These are phyloP conservation scores for Catharus fuscescens DNA, from an alignment of 2,113 vertebrate species.

Conservation along the genomic window DNA sequence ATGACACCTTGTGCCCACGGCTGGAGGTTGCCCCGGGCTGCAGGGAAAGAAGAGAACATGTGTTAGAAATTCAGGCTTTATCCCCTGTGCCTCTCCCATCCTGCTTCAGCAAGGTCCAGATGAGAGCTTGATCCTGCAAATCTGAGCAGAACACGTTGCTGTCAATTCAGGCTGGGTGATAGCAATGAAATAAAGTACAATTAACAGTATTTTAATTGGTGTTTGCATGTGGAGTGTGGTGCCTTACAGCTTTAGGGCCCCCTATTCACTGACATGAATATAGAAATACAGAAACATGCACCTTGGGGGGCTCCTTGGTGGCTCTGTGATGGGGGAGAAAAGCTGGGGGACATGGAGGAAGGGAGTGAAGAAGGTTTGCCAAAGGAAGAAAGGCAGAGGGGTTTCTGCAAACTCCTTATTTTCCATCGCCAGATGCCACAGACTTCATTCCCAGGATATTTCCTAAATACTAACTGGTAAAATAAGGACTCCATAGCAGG, in stretches of 20 bases:
- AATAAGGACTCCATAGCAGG: fast-evolving
- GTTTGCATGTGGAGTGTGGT: fast-evolving
- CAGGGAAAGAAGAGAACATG: not conserved
- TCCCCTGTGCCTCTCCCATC: not conserved
- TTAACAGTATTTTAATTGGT: fast-evolving
- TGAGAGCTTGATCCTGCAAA: not conserved
- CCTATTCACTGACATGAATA: not conserved
- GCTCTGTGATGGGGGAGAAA: not conserved
- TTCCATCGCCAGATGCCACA: not conserved
- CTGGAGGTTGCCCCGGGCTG: constrained; percentile 47
- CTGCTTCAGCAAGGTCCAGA: not conserved
- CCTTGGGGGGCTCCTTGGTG: not conserved
- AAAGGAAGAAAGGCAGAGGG: not conserved
- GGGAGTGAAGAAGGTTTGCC: not conserved
- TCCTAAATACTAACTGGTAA: not conserved
- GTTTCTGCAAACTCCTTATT: not conserved
- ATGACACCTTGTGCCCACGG: constrained; percentile 54
- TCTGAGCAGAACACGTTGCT: fast-evolving
- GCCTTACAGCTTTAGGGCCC: not conserved
- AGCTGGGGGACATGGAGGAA: not conserved
- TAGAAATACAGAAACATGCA: not conserved
- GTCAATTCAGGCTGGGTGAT: not conserved
- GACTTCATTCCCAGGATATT: fast-evolving
- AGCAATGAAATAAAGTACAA: not conserved
- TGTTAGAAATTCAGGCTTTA: not conserved